Conservation (phyloP, 2,797 vertebrate species). For the Apogon talboti region DNA sequence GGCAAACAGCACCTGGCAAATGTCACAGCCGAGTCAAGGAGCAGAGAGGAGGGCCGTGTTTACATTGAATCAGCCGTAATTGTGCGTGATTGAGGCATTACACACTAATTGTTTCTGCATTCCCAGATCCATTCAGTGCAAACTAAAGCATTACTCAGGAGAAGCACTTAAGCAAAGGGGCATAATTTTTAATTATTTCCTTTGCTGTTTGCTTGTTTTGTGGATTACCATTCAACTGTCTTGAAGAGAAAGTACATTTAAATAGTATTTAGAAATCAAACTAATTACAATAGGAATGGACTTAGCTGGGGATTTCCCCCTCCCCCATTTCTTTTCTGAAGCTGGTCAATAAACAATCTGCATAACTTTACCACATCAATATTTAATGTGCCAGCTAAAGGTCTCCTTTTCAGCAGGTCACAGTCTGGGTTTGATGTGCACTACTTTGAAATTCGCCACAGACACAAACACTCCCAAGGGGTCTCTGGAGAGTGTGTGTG, state of each 20-base stretch:
- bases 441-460: constrained; percentile 86
- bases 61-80: constrained; percentile 78
- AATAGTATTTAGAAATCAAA: constrained; percentile 73
- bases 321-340: constrained; percentile 59
- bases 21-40: constrained; percentile 77
- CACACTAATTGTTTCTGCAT: constrained; percentile 72
- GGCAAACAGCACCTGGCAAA: constrained; percentile 79
- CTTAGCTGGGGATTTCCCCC: constrained; percentile 33
- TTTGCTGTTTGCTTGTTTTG: constrained; percentile 74
- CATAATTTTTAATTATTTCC: constrained; percentile 70
- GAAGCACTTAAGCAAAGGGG: constrained; percentile 64
- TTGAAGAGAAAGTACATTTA: constrained; percentile 57
- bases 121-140: constrained; percentile 57
- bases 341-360: constrained; percentile 90
- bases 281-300: constrained; percentile 73
- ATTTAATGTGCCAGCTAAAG: constrained; percentile 90
- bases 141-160: constrained; percentile 63
- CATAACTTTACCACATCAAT: constrained; percentile 90
- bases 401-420: constrained; percentile 81
- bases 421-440: constrained; percentile 83
- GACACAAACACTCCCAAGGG: constrained; percentile 79
- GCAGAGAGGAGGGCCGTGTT: constrained; percentile 66
- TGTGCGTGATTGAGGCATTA: constrained; percentile 80
- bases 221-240: constrained; percentile 56
- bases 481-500: constrained; percentile 30